Conservation (phyloP, 2,888 invertebrate genomes). For the Archaeoteleia sp. region DNA sequence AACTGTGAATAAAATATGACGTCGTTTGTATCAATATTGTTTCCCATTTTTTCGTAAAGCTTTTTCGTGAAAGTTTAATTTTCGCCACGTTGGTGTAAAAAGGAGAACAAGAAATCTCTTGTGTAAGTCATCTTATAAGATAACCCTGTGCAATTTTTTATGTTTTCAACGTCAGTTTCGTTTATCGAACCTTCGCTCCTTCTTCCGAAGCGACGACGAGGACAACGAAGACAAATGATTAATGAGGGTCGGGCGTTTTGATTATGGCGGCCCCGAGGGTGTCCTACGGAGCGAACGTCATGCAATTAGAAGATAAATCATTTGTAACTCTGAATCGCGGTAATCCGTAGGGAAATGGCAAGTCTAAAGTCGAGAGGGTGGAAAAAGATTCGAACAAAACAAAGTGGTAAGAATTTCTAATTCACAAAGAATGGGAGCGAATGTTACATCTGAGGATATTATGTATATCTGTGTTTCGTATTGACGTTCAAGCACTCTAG, state of each 20-base stretch:
- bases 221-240: conserved; percentile 64
- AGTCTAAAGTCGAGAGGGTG: conserved; percentile 42
- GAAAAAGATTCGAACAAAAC: conserved; percentile 43
- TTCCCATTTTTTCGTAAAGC: too few species aligned
- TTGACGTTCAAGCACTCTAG: conserved; percentile 8
- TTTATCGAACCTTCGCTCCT: conserved; percentile 37
- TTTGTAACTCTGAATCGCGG: conserved; percentile 68
- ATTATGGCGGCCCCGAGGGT: conserved; percentile 64
- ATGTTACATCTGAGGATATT: not conserved
- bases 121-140: conserved; percentile 10
- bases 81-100: not conserved
- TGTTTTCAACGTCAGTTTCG: conserved; percentile 38
- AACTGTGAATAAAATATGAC: too few species aligned
- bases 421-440: conserved; percentile 25
- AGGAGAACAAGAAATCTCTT: not conserved
- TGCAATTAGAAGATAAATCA: conserved; percentile 74
- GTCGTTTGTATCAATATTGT: too few species aligned
- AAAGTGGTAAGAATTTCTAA: conserved; percentile 38
- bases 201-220: conserved; percentile 35
- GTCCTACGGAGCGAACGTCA: conserved; percentile 63
- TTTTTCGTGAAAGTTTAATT: not conserved
- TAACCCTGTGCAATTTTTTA: conserved; percentile 31
- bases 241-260: conserved; percentile 69
- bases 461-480: not conserved
- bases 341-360: conserved; percentile 56